phyloP scores from a whole-genome alignment of 1,140 invertebrate species.

The Steinernema feltiae region DNA sequence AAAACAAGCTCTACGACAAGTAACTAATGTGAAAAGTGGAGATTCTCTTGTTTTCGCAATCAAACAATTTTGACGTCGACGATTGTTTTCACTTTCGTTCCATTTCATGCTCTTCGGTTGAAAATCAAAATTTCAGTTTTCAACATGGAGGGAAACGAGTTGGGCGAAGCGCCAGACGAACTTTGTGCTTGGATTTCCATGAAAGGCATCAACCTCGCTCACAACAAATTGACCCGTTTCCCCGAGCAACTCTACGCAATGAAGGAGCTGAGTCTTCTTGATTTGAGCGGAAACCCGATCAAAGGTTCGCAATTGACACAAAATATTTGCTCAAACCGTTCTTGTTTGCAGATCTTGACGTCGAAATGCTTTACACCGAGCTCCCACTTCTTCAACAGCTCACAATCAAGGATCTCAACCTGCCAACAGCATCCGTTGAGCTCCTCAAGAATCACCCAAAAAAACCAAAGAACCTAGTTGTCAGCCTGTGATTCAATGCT shows the following conservation, averaged over 20 bases:
- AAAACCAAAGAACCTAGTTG: slow-evolving; percentile 18
- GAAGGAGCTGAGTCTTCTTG: slow-evolving; percentile 35
- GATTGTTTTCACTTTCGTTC: not conserved
- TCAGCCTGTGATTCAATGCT: not conserved
- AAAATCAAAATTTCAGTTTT: slow-evolving; percentile 41
- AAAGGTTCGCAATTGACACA: slow-evolving; percentile 28
- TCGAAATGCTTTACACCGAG: slow-evolving; percentile 18
- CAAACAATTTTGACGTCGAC: too few species aligned
- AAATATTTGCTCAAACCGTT: slow-evolving; percentile 20
- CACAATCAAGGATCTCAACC: slow-evolving; percentile 33
- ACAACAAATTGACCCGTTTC: slow-evolving; percentile 36
- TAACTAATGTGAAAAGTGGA: too few species aligned
- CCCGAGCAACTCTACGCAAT: slow-evolving; percentile 33
- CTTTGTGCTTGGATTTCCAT: slow-evolving; percentile 34
- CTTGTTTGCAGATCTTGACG: slow-evolving; percentile 39
- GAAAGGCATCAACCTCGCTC: slow-evolving; percentile 42
- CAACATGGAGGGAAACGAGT: slow-evolving; percentile 46
- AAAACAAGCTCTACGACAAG: too few species aligned
- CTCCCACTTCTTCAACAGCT: slow-evolving; percentile 38
- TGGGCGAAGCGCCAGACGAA: slow-evolving; percentile 44
- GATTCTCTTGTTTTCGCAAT: too few species aligned
- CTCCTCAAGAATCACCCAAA: slow-evolving; percentile 17
- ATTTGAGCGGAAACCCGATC: slow-evolving; percentile 43
- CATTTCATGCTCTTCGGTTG: not conserved
- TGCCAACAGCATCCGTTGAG: slow-evolving; percentile 6